Percentiles rank a stretch among this genome's conserved stretches.
Conservation (phyloP, 2,888 invertebrate genomes). For the Pseudococcus viburni region DNA sequence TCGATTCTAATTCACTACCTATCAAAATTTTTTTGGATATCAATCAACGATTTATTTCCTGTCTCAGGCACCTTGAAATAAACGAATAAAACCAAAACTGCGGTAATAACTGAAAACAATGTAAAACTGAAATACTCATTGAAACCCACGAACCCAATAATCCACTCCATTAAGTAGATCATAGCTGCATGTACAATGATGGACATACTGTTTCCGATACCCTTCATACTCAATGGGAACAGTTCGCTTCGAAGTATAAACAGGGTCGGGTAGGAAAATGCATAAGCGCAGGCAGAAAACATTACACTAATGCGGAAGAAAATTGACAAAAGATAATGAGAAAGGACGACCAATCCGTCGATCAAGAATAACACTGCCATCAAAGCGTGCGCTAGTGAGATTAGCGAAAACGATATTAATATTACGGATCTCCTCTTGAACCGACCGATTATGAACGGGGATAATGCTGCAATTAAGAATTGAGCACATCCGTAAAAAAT, state of each 20-base stretch:
- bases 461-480: background rate
- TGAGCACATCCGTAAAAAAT: constrained; percentile 34
- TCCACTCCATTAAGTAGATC: constrained; percentile 13
- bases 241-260: constrained; percentile 42
- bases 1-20: background rate
- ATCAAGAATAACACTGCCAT: background rate
- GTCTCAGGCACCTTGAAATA: constrained; percentile 4
- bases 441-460: constrained; percentile 8
- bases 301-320: constrained; percentile 31
- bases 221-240: constrained; percentile 50
- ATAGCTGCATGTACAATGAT: constrained; percentile 14
- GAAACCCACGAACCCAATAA: background rate
- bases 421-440: constrained; percentile 59
- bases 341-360: background rate
- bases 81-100: background rate
- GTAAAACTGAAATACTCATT: background rate
- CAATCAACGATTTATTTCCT: constrained; percentile 13
- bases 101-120: constrained; percentile 11
- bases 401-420: constrained; percentile 21
- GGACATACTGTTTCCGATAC: background rate
- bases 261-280: background rate
- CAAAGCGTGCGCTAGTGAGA: background rate
- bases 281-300: background rate
- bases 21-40: background rate
- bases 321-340: constrained; percentile 19